These are phyloP conservation scores for Polydrusus pterygomalis DNA, from an alignment of 2,888 invertebrate genomes.

Conservation along the genomic window DNA sequence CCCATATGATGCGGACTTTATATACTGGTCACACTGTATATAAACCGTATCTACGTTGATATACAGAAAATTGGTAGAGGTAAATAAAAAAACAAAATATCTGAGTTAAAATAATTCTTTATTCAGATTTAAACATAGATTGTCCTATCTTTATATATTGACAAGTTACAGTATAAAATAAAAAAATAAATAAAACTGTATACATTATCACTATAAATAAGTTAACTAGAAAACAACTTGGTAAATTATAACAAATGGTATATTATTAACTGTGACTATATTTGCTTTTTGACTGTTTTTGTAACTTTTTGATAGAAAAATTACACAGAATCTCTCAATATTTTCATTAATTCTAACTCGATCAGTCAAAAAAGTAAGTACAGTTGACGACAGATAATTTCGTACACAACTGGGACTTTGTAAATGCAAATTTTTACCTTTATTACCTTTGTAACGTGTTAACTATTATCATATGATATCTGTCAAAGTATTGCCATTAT, in stretches of 20 bases:
- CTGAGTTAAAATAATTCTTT: slow-evolving; percentile 27
- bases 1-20: no score
- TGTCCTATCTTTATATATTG: slow-evolving; percentile 31
- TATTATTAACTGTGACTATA: slow-evolving; percentile 31
- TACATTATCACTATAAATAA: slow-evolving; percentile 35
- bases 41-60: no score
- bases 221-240: slow-evolving; percentile 34
- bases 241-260: slow-evolving; percentile 35
- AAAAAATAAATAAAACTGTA: slow-evolving; percentile 35
- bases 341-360: no score
- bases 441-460: no score
- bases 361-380: no score
- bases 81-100: neutral
- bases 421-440: no score
- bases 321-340: neutral
- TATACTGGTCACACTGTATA: no score
- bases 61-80: no score
- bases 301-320: slow-evolving; percentile 11
- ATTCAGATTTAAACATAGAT: slow-evolving; percentile 37
- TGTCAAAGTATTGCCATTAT: no score
- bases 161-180: slow-evolving; percentile 27
- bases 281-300: neutral
- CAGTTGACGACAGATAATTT: no score
- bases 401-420: no score
- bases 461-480: no score